Percentiles rank a stretch among this genome's conserved stretches.
Conservation (phyloP, 2,797 vertebrate species). For the Miopithecus talapoin region DNA sequence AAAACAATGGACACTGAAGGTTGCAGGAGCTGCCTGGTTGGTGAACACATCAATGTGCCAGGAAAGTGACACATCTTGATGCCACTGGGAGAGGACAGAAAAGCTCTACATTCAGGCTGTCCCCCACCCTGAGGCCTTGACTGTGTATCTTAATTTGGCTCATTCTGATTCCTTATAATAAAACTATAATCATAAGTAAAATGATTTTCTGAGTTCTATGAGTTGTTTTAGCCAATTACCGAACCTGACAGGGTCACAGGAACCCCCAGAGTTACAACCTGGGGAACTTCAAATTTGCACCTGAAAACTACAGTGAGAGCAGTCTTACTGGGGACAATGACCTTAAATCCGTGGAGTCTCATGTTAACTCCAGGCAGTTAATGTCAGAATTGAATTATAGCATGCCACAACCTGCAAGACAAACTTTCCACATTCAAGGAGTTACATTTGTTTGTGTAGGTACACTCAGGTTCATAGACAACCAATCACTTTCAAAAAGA, state of each 20-base stretch:
- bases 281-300: not conserved
- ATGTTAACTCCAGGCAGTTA: not conserved
- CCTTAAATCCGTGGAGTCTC: not conserved
- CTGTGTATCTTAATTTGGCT: not conserved
- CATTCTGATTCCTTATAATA: not conserved
- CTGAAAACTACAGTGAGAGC: not conserved
- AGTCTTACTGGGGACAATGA: not conserved
- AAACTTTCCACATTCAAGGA: not conserved
- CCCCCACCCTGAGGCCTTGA: no score
- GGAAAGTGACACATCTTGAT: not conserved
- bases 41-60: not conserved
- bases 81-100: not conserved
- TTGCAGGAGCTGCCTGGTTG: not conserved
- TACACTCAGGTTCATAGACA: not conserved
- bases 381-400: not conserved
- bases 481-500: not conserved
- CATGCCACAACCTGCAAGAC: not conserved
- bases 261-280: not conserved
- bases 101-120: not conserved
- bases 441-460: not conserved
- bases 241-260: not conserved
- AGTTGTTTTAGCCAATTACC: not conserved
- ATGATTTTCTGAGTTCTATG: not conserved
- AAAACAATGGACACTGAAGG: not conserved
- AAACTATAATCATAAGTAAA: not conserved